Conservation (phyloP, 2,113 vertebrate genomes). For the Mormoops blainvillei region DNA sequence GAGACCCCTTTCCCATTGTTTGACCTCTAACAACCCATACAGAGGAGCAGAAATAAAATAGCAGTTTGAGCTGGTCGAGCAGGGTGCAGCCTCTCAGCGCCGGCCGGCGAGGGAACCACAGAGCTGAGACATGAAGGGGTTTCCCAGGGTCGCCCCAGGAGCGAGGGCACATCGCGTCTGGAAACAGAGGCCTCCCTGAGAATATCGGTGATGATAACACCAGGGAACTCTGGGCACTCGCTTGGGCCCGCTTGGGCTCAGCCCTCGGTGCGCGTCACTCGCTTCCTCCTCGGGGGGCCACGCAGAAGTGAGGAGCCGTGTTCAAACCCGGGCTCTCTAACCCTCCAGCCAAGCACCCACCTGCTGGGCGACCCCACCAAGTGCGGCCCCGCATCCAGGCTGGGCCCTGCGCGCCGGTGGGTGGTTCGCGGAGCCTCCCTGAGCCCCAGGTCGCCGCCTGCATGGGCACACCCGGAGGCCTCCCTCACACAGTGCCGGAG, state of each 20-base stretch:
- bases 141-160: not conserved
- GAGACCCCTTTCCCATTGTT: not conserved
- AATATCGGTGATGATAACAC: accelerated
- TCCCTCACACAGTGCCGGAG: accelerated
- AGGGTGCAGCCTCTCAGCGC: not conserved
- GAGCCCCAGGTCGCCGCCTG: not conserved
- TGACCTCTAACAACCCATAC: not conserved
- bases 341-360: accelerated
- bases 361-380: accelerated
- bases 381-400: accelerated
- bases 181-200: not conserved
- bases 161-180: not conserved
- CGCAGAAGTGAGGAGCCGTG: accelerated
- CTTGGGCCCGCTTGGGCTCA: accelerated
- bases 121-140: not conserved
- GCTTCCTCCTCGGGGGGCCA: accelerated
- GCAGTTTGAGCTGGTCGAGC: accelerated
- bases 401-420: accelerated
- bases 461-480: accelerated
- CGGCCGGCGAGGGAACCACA: not conserved
- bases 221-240: accelerated
- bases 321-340: not conserved
- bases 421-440: accelerated
- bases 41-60: not conserved
- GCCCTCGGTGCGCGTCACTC: accelerated